phyloP scores from a whole-genome alignment of 2,888 invertebrate species.

The Agonopterix subpropinquella region DNA sequence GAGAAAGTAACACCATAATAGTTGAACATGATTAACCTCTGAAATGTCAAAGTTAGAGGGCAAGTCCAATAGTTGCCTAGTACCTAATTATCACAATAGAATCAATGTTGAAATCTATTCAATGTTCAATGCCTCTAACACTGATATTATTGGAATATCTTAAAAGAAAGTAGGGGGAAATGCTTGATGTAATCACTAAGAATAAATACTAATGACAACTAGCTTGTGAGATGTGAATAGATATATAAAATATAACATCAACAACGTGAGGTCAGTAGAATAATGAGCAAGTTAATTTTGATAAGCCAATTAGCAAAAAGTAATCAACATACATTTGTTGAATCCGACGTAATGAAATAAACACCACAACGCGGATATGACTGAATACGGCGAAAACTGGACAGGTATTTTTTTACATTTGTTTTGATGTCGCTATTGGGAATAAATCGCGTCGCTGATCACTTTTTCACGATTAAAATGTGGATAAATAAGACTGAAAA shows the following conservation, averaged over 20 bases:
- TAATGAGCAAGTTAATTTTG: conserved; percentile 2
- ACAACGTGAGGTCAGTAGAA: conserved; percentile 1
- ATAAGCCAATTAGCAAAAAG: conserved; percentile 10
- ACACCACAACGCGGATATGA: too few species aligned
- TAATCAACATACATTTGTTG: conserved; percentile 7
- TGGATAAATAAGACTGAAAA: conserved; percentile 7
- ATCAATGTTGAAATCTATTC: background rate
- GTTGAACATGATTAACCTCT: conserved; percentile 28
- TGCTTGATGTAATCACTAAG: background rate
- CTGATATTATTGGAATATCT: background rate
- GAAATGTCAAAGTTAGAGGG: conserved; percentile 44
- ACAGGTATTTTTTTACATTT: too few species aligned
- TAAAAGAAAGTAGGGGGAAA: background rate
- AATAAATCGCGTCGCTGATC: background rate
- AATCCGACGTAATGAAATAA: background rate
- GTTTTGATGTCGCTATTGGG: too few species aligned
- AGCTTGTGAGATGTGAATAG: background rate
- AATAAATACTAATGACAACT: too few species aligned
- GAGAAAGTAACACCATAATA: conserved; percentile 26
- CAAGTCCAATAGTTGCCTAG: conserved; percentile 17
- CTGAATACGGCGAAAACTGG: too few species aligned
- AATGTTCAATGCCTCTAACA: background rate
- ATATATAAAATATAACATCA: background rate
- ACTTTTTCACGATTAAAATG: conserved; percentile 7
- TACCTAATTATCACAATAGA: background rate